Percentiles rank a stretch among this genome's conserved stretches.
Conservation (phyloP, 1,140 invertebrate species). For the Dendrolimus kikuchii region DNA sequence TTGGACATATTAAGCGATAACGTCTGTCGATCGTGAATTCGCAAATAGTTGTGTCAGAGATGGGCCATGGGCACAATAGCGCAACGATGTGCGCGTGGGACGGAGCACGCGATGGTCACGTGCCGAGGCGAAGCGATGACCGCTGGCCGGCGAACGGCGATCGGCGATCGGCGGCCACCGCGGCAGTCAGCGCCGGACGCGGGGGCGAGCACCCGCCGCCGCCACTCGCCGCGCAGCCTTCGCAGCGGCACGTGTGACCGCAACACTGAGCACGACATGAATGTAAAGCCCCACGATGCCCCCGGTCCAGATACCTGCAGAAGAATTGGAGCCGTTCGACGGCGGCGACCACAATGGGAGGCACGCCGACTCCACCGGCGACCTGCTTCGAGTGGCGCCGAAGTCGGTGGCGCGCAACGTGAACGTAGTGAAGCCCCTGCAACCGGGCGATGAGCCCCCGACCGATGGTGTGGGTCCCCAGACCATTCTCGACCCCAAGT, state of each 20-base stretch:
- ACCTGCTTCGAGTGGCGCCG: conserved; percentile 7
- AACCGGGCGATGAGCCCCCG: conserved; percentile 24
- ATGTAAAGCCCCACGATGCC: conserved; percentile 35
- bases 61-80: too few species aligned
- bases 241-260: too few species aligned
- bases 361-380: conserved; percentile 1
- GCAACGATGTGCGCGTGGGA: too few species aligned
- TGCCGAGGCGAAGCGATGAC: conserved; percentile 9
- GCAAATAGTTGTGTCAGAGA: too few species aligned
- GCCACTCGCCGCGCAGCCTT: conserved; percentile 17
- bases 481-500: conserved; percentile 68
- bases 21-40: conserved; percentile 1
- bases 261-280: too few species aligned
- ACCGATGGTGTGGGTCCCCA: conserved; percentile 17
- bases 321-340: conserved; percentile 64
- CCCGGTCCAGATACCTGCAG: conserved; percentile 41
- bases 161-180: conserved; percentile 10
- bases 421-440: conserved; percentile 50
- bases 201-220: conserved; percentile 16
- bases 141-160: conserved; percentile 19
- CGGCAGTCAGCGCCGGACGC: conserved; percentile 9
- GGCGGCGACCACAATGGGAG: conserved; percentile 60
- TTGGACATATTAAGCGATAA: background rate
- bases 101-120: conserved; percentile 16
- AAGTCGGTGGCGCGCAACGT: conserved; percentile 27